Evolutionary conservation across 2,113 vertebrate species (phyloP).

Genomic region (Chaetorhynchus papuensis): DNA sequence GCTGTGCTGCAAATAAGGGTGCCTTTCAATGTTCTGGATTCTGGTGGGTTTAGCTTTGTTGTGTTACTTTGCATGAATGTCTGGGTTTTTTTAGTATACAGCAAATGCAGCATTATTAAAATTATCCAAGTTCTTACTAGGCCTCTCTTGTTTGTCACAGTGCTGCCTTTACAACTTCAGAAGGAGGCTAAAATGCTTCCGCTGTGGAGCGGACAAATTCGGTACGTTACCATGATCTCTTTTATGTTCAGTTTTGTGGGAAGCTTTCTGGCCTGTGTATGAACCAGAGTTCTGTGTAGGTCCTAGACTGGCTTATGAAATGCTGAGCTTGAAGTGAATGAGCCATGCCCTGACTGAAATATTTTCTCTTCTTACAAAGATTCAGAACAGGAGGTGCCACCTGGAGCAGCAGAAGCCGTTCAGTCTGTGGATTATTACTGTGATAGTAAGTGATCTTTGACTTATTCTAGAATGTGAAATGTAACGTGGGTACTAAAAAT

Average conservation of each 20-base stretch:
- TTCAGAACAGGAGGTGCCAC: constrained; percentile 78
- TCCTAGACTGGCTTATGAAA: background rate
- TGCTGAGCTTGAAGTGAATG: background rate
- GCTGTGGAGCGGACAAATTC: constrained; percentile 94
- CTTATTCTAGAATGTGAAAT: background rate
- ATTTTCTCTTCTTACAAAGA: constrained; percentile 66
- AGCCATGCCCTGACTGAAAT: background rate
- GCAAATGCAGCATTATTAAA: background rate
- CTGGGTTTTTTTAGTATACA: background rate
- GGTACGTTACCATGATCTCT: constrained; percentile 77
- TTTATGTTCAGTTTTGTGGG: background rate
- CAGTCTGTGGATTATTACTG: constrained; percentile 93
- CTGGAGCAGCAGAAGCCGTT: constrained; percentile 83
- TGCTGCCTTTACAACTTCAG: constrained; percentile 99
- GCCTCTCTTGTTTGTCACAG: constrained; percentile 78
- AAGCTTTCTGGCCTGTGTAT: background rate
- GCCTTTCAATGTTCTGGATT: background rate
- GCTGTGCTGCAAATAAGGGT: background rate
- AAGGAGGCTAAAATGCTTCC: constrained; percentile 98
- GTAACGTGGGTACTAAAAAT: background rate
- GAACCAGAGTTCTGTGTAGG: background rate
- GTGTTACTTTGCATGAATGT: background rate
- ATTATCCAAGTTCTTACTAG: background rate
- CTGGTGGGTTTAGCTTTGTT: background rate
- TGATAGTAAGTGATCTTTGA: constrained; percentile 84